Evolutionary conservation across 2,113 vertebrate genomes (phyloP).

Genomic region (Pomatorhinus ruficollis): DNA sequence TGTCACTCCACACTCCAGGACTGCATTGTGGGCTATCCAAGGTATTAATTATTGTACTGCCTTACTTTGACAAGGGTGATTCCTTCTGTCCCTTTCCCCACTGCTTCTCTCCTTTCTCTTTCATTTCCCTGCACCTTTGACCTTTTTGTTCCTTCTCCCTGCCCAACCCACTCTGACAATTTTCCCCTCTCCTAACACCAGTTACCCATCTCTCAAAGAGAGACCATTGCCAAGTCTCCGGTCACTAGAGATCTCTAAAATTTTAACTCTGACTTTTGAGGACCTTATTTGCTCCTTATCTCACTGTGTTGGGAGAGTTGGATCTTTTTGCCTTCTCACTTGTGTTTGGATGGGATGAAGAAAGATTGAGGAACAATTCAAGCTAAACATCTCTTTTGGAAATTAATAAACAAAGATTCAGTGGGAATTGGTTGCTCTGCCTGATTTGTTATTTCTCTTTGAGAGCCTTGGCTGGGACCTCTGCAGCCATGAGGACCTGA

Average conservation of each 20-base stretch:
- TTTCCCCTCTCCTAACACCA: neutral
- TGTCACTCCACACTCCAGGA: neutral
- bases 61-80: neutral
- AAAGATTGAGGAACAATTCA: neutral
- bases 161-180: neutral
- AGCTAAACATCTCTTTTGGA: neutral
- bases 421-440: neutral
- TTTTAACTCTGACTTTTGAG: neutral
- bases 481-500: neutral
- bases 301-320: neutral
- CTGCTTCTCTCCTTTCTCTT: neutral
- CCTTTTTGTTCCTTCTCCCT: neutral
- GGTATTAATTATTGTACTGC: neutral
- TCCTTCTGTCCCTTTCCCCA: neutral
- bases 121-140: neutral
- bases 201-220: neutral
- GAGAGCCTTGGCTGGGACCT: neutral
- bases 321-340: neutral
- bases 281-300: neutral
- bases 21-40: neutral
- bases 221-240: neutral
- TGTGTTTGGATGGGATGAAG: neutral
- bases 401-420: neutral
- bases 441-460: neutral
- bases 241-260: neutral